A percentile compares a stretch with the other conserved stretches of the same genome.
Evolutionary conservation across 2,888 invertebrate genomes (phyloP).

Genomic region (Gari tellinella): DNA sequence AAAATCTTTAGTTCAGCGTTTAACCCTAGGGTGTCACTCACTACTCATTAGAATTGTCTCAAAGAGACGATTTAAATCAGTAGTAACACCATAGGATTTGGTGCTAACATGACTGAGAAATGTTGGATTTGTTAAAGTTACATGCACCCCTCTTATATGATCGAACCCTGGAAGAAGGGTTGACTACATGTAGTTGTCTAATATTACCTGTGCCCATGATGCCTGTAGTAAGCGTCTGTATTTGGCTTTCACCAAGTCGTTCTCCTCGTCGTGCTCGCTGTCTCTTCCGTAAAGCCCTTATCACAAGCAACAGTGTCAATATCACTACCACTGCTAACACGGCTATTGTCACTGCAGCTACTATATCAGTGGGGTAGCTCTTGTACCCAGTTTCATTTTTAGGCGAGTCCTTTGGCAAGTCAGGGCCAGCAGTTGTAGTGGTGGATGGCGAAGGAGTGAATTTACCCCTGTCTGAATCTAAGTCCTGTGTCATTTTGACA

Average conservation of each 20-base stretch:
- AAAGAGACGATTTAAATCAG: no score
- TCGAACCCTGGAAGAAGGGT: no score
- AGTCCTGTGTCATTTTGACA: no score
- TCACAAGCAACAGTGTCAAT: slow-evolving; percentile 61
- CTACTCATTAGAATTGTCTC: no score
- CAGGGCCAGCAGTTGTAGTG: not conserved
- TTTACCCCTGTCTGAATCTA: no score
- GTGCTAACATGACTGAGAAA: no score
- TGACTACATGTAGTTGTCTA: not conserved
- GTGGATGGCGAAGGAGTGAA: not conserved
- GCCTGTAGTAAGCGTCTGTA: slow-evolving; percentile 65
- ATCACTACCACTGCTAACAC: slow-evolving; percentile 64
- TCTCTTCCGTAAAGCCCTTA: slow-evolving; percentile 59
- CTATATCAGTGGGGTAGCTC: slow-evolving; percentile 59
- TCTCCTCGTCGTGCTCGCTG: slow-evolving; percentile 61
- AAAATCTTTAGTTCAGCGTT: no score
- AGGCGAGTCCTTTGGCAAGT: slow-evolving; percentile 1
- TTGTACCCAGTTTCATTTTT: slow-evolving; percentile 24
- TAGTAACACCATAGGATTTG: no score
- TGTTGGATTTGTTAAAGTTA: no score
- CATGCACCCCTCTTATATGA: no score
- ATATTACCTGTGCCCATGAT: slow-evolving; percentile 66
- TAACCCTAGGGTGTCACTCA: no score
- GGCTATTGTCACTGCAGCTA: slow-evolving; percentile 69
- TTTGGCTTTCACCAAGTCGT: slow-evolving; percentile 50